Evolutionary conservation across 2,888 invertebrate species (phyloP).

Genomic region (Conomelus anceps): DNA sequence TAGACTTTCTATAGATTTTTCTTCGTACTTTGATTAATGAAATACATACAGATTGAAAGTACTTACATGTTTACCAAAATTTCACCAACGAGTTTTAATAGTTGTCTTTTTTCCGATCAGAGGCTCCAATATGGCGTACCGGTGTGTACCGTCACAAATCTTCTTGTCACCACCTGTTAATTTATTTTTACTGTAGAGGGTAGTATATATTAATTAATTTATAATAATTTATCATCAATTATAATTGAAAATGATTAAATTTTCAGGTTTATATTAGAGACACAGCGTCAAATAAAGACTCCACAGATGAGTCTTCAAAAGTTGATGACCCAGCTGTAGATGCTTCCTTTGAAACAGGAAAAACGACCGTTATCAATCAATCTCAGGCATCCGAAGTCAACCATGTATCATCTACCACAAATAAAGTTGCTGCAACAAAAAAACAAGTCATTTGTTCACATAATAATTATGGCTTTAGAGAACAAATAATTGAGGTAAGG

Average conservation of each 20-base stretch:
- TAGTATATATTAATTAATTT: too few relatives aligned
- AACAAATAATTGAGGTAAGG: background rate
- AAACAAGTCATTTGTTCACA: background rate
- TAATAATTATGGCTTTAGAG: background rate
- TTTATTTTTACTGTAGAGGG: too few relatives aligned
- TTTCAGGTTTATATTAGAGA: conserved; percentile 23
- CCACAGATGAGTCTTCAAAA: background rate
- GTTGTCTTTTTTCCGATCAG: too few relatives aligned
- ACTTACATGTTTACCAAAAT: too few relatives aligned
- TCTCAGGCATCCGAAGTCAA: background rate
- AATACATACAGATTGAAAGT: too few relatives aligned
- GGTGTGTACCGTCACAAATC: too few relatives aligned
- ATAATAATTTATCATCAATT: too few relatives aligned
- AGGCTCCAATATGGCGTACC: too few relatives aligned
- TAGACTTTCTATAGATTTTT: too few relatives aligned
- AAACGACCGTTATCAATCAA: background rate
- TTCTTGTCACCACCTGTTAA: too few relatives aligned
- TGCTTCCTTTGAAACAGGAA: background rate
- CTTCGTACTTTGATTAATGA: too few relatives aligned
- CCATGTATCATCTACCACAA: background rate
- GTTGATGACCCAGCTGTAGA: background rate
- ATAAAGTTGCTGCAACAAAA: background rate
- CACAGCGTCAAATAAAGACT: conserved; percentile 9
- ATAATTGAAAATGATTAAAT: background rate
- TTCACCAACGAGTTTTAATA: too few relatives aligned